Evolutionary conservation across 2,113 vertebrate genomes (phyloP).

Genomic region (Dicrurus megarhynchus): DNA sequence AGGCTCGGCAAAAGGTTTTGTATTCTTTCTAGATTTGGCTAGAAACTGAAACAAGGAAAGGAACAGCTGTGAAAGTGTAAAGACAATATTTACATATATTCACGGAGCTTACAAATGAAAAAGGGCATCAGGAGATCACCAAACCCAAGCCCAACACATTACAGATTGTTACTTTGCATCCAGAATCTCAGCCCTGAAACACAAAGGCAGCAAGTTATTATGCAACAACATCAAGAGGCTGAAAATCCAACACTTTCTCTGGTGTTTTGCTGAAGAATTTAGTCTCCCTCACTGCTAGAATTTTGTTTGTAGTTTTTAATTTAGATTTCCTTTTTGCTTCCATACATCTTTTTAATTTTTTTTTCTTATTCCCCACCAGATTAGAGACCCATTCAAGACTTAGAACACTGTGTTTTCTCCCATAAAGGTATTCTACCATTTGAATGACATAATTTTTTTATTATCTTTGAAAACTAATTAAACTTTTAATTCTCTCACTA

Average conservation of each 20-base stretch:
- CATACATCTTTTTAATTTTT: background rate
- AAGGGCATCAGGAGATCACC: background rate
- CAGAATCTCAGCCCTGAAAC: background rate
- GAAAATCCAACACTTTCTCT: background rate
- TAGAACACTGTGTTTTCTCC: background rate
- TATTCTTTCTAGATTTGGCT: background rate
- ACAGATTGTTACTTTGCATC: background rate
- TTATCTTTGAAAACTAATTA: background rate
- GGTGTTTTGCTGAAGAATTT: background rate
- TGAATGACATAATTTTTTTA: background rate
- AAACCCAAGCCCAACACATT: background rate
- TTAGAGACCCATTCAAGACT: background rate
- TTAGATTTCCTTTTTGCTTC: background rate
- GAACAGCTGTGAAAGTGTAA: background rate
- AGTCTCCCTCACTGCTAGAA: background rate
- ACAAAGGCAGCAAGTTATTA: background rate
- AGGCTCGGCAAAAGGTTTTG: background rate
- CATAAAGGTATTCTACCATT: background rate
- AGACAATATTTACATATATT: background rate
- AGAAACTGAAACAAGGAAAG: background rate
- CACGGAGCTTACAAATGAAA: background rate
- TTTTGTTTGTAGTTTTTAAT: background rate
- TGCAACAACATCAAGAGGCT: background rate
- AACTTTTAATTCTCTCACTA: background rate
- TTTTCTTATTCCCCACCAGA: background rate